Percentiles rank a stretch among this genome's conserved stretches.
These are phyloP conservation scores for Serilophus lunatus DNA, from an alignment of 2,113 vertebrate genomes.

Conservation along the genomic window DNA sequence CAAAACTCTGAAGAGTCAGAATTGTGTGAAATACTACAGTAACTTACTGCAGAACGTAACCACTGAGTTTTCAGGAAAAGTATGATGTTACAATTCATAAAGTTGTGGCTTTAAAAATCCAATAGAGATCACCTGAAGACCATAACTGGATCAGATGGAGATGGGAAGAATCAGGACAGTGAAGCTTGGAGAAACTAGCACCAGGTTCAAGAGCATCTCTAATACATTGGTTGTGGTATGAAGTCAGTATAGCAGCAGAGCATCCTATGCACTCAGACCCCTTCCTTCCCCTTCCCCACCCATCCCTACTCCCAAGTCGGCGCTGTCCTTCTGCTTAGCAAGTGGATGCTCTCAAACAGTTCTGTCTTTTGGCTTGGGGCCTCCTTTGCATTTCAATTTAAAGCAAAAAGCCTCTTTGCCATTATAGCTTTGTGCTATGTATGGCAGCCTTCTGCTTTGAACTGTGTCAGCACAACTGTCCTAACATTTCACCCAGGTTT, in stretches of 20 bases:
- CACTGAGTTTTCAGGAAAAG: conserved; percentile 55
- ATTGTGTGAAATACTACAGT: conserved; percentile 37
- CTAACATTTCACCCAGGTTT: conserved; percentile 59
- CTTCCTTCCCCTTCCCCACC: conserved; percentile 11
- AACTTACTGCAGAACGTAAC: conserved; percentile 55
- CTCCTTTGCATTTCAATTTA: conserved; percentile 65
- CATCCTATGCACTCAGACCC: conserved; percentile 56
- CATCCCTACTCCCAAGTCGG: conserved; percentile 15
- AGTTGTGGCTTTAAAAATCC: conserved; percentile 69
- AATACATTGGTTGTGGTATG: conserved; percentile 67
- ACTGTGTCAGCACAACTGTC: conserved; percentile 56
- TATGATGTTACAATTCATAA: conserved; percentile 66
- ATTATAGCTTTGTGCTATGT: conserved; percentile 55
- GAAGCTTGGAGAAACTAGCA: conserved; percentile 68
- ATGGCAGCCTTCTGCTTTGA: conserved; percentile 61
- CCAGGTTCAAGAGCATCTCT: conserved; percentile 68
- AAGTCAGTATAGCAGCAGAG: conserved; percentile 68
- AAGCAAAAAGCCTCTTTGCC: conserved; percentile 61
- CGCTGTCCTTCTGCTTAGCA: conserved; percentile 62
- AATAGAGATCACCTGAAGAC: conserved; percentile 68
- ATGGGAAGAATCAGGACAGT: conserved; percentile 68
- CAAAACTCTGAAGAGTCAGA: conserved; percentile 32
- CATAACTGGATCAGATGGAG: conserved; percentile 68
- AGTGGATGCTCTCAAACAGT: conserved; percentile 63
- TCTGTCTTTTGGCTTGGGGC: conserved; percentile 64